Evolutionary conservation across 2,888 invertebrate species (phyloP), one percentile per base, ranked within the genome.

Genomic region (Plebejus argus): DNA sequence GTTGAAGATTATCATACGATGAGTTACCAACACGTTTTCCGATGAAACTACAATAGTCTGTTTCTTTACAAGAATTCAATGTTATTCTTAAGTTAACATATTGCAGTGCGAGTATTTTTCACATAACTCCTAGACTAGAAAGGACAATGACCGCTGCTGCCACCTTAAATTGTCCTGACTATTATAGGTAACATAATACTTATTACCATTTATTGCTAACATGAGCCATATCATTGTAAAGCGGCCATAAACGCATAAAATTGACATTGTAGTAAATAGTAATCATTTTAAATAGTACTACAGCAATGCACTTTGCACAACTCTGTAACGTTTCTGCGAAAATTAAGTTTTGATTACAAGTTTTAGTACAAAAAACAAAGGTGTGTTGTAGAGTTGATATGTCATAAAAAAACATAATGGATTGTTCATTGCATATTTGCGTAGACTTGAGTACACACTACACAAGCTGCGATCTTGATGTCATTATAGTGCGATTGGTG

Each of bases 371-470:
- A 53, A 53, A 53, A 53, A 53, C 18, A 18, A 53, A 53, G 4
- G 5, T 53, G 5, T 5, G 18, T 53, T 53, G 7, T 15, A 49
- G 49, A 49, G 4, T 49, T 49, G 49, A 49, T 49, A 1, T 49
- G 18, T 53, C 53, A 18, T 53, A 53, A 66, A 66, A 66, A 66
- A 66, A 15, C 28, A 0, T 66, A 66, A 66, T 66, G 18, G 66
- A 66, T 66, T 66, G 6, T 66, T 1, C 28, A 66, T 66, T 66
- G 66, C 66, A 33, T 33, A 18, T 66, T 66, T 66, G 66, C 66
- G 15, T 66, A 66, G 18, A 28, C 66, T 66, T 15, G 28, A 7
- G 15, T 8, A 39, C 1, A 28, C 28, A 28, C 28, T 28, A 33
- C 66, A 33, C 66, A 33, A 23, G 20, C 2, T 20, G 61, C 61